These are phyloP conservation scores for Choristoneura rosaceana DNA, from an alignment of 2,888 invertebrate species.

Conservation along the genomic window DNA sequence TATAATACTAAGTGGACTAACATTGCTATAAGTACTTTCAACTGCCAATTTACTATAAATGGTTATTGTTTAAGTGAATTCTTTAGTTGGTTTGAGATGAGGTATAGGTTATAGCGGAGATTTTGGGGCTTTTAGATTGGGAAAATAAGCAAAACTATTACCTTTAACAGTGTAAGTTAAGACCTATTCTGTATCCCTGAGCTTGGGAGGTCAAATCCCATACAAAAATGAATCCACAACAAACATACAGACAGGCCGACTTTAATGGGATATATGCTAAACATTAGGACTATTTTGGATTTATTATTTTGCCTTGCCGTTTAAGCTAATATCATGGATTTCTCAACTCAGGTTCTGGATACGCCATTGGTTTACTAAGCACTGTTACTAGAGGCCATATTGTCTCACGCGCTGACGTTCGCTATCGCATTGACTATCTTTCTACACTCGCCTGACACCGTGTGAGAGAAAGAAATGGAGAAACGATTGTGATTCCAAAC, in stretches of 20 bases:
- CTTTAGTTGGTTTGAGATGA: constrained; percentile 3
- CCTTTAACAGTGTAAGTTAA: neutral
- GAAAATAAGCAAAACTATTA: neutral
- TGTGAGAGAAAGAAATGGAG: no score
- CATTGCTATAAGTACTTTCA: neutral
- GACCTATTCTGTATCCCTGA: neutral
- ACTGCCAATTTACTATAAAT: neutral
- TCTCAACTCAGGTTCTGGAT: no score
- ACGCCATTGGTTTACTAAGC: no score
- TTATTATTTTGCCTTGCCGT: neutral
- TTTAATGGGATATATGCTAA: neutral
- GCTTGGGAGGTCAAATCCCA: neutral
- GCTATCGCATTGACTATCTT: no score
- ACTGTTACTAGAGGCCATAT: no score
- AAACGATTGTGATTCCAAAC: no score
- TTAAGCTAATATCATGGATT: no score
- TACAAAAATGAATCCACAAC: neutral
- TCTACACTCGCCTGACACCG: no score
- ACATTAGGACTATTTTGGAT: neutral
- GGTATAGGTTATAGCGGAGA: constrained; percentile 4
- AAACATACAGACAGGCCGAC: neutral
- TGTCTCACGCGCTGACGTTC: no score
- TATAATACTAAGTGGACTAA: no score
- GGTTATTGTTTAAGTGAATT: neutral
- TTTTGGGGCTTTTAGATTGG: neutral